phyloP scores from a whole-genome alignment of 2,888 invertebrate genomes.

The Helleia helle region DNA sequence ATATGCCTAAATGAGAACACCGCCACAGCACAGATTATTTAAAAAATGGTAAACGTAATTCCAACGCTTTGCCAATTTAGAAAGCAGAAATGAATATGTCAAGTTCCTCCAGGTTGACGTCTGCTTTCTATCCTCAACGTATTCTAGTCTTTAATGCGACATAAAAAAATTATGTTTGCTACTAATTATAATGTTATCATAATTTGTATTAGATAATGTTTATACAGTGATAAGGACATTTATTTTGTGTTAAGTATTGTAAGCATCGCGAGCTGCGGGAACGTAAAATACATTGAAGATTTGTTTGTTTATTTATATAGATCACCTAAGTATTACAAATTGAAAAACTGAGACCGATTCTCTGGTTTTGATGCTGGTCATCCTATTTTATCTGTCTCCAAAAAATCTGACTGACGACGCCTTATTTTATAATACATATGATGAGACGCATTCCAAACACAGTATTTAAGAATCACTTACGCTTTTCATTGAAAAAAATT shows the following conservation, averaged over 20 bases:
- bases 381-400: conserved; percentile 37
- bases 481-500: conserved; percentile 44
- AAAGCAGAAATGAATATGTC: conserved; percentile 46
- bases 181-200: conserved; percentile 63
- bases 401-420: conserved; percentile 42
- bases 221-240: conserved; percentile 50
- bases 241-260: conserved; percentile 59
- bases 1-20: conserved; percentile 35
- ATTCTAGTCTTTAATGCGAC: conserved; percentile 70
- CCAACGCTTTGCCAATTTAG: conserved; percentile 44
- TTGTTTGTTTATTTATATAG: conserved; percentile 32
- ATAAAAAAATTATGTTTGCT: conserved; percentile 58
- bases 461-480: conserved; percentile 49
- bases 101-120: conserved; percentile 55
- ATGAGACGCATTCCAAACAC: conserved; percentile 63
- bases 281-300: conserved; percentile 57
- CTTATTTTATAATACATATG: too few relatives aligned
- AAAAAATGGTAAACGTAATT: conserved; percentile 34
- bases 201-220: conserved; percentile 45
- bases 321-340: conserved; percentile 51
- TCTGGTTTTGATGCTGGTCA: conserved; percentile 52
- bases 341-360: conserved; percentile 33
- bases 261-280: conserved; percentile 54
- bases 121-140: conserved; percentile 72
- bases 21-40: conserved; percentile 32